Evolutionary conservation across 2,888 invertebrate species (phyloP).

Genomic region (Tipula unca): DNA sequence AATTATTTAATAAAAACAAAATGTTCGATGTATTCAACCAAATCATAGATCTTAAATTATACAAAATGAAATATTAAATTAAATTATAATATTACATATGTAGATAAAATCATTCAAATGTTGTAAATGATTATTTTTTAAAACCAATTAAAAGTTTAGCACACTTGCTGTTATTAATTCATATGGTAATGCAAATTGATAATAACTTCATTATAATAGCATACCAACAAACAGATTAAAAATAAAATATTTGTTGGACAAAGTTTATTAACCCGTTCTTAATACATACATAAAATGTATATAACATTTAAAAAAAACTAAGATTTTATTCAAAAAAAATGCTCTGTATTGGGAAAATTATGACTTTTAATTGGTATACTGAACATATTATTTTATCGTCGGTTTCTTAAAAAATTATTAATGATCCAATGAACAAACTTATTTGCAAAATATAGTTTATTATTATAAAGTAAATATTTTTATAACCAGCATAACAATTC

Average conservation of each 20-base stretch:
- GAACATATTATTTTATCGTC: not conserved
- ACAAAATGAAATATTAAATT: not conserved
- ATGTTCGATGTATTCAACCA: not conserved
- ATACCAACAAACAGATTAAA: not conserved
- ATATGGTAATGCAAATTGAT: not conserved
- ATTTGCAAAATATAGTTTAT: too few relatives aligned
- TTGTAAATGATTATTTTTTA: not conserved
- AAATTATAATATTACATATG: not conserved
- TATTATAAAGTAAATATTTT: too few relatives aligned
- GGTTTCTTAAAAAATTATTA: not conserved
- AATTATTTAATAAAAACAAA: not conserved
- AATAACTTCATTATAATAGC: not conserved
- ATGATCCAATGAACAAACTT: too few relatives aligned
- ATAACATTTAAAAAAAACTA: not conserved
- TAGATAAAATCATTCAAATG: not conserved
- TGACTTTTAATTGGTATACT: not conserved
- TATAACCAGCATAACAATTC: too few relatives aligned
- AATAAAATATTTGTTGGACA: not conserved
- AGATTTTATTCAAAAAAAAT: not conserved
- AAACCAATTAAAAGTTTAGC: not conserved
- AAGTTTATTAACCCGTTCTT: not conserved
- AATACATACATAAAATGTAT: not conserved
- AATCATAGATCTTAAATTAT: not conserved
- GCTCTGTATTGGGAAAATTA: not conserved
- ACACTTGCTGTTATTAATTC: not conserved